Base-by-base conservation (phyloP, 2,113 vertebrate genomes). In the Heterotilapia buettikoferi region DNA sequence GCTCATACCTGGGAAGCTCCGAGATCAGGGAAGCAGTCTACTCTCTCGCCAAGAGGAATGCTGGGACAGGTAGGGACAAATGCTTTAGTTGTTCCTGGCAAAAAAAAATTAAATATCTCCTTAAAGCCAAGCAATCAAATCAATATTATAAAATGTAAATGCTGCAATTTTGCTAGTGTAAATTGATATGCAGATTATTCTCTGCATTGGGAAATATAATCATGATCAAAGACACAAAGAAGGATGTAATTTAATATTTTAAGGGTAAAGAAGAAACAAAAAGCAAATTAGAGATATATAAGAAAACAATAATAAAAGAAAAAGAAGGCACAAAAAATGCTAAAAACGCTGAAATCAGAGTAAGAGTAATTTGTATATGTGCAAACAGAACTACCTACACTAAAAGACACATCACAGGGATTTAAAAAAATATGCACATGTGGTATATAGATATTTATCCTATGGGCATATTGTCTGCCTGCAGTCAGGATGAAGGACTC, bases 11-110 rank as follows among this genome's bases (percentile, higher is more conserved):
- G 90, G 89, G 98, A 97, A 57, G 98, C 97, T 4, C 95, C 57
- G 19, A 94, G 89, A 9, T 98, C 97, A 6, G 98, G 97, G 90
- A 97, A 97, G 90, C 98, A 99, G 93, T 99, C 97, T 59, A 99
- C 97, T 93, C 98, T 97, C 61, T 97, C 90, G 19, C 26, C 81
- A 2, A 21, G 0, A 7, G 40, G 0, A 40, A 95, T 89, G 1
- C 2, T 53, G 3, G 59, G 94, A 90, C 98, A 98, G 9, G 93
- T 11, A 33, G 96, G 91, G 36, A 91, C 31, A 33, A 91, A 93
- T 5, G 14, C 50, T 19, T 90, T 52, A 33, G 63, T 24, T 4
- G 36, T 54, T 52, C 80, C 89, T 93, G 21, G 21, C 33, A 89
- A 87, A 86, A 87, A 4, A 3, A 89, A 2, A 1, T 1, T 3